Base-by-base conservation (phyloP, 2,888 invertebrate genomes). In the Anticlea derivata region DNA sequence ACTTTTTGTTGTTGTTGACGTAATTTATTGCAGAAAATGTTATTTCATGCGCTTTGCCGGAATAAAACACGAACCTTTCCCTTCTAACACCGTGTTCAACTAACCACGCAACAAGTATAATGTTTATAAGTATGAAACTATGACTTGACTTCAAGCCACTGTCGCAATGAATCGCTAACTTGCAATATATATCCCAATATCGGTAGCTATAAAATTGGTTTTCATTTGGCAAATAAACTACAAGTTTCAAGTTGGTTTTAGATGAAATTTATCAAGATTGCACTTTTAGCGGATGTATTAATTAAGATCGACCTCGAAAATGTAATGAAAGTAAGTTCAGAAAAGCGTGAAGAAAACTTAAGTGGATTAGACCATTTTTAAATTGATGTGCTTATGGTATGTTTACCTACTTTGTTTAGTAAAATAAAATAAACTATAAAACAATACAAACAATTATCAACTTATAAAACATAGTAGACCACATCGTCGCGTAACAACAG, bases 121-220 rank as follows among this genome's bases (percentile, higher is more conserved):
- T 80, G 83, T 83, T 83, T 83, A 80, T 85, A 85, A 86, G 83
- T 85, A 86, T 80, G 79, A 81, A 86, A 78, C 80, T 78, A 79
- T 73, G 78, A 81, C 84, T 83, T 69, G 69, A 61, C 70, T 75
- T 73, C 72, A 73, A 75, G 69, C 65, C 61, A 66, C 76, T 87
- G 86, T 88, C 77, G 89, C 83, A 88, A 87, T 72, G 65, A 57
- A 44, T 59, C 57, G 63, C 59, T 50, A 47, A 51, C 54, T 53
- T 50, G 55, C 47, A 48, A 61, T 24, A 37, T 47, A 41, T 35
- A 50, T 41, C 58, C 62, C 60, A 73, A 73, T 65, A 51, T 0
- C 7, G 1, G 5, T 8, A 0, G 0, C 0, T 0, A 43, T 70
- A 83, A 62, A 66, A 73, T 65, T 43, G 29, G 58, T 62, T 77